phyloP scores from a whole-genome alignment of 2,888 invertebrate species.

The Chymomyza amoena region DNA sequence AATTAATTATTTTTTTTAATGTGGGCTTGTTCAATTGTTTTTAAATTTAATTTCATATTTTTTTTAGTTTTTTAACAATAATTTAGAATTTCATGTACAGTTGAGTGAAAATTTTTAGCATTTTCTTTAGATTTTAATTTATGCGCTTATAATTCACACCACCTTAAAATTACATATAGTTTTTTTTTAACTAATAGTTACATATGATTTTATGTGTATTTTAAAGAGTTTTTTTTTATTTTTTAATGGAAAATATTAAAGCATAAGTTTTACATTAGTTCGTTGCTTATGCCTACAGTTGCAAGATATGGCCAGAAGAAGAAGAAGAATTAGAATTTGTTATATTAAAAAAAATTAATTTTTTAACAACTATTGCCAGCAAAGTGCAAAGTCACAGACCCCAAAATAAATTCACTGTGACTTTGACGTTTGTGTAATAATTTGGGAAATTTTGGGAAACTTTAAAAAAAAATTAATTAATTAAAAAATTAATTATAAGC shows the following conservation, averaged over 20 bases:
- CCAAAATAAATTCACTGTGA: conserved; percentile 62
- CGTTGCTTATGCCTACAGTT: conserved; percentile 9
- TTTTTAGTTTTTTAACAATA: conserved; percentile 44
- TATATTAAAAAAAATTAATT: background rate
- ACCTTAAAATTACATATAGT: conserved; percentile 38
- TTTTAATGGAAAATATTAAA: background rate
- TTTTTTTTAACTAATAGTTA: conserved; percentile 14
- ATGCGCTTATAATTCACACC: conserved; percentile 20
- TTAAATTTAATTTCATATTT: conserved; percentile 12
- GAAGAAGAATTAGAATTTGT: background rate
- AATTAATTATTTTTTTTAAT: conserved; percentile 6
- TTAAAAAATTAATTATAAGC: too few species aligned
- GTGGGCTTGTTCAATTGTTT: background rate
- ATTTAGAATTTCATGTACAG: conserved; percentile 65
- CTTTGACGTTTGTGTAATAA: conserved; percentile 59
- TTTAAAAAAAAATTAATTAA: conserved; percentile 5
- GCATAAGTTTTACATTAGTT: conserved; percentile 12
- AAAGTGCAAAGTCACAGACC: conserved; percentile 64
- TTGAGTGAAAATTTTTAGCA: conserved; percentile 33
- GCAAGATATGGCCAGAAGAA: conserved; percentile 1
- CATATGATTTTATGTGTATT: background rate
- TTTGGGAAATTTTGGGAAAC: conserved; percentile 7
- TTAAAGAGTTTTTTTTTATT: conserved; percentile 14
- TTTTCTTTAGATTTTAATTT: conserved; percentile 35
- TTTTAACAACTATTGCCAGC: conserved; percentile 42